Conservation (phyloP, 2,888 invertebrate genomes). For the Pandemis corylana region DNA sequence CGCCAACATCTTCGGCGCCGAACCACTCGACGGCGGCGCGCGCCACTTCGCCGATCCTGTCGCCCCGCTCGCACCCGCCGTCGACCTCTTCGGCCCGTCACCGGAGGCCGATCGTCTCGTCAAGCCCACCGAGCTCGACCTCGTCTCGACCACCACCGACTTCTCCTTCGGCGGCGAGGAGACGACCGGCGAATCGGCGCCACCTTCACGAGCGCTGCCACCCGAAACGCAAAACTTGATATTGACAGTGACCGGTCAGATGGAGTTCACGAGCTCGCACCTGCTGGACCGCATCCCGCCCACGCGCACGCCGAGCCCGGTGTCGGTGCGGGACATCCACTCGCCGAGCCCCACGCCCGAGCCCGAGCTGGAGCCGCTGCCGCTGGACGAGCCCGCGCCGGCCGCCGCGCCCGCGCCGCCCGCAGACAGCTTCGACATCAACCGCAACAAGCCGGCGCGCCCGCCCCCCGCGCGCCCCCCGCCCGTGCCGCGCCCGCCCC, state of each 20-base stretch:
- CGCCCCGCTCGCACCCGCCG: constrained; percentile 45
- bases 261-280: constrained; percentile 95
- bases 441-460: constrained; percentile 26
- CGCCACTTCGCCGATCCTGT: constrained; percentile 64
- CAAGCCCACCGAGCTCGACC: constrained; percentile 75
- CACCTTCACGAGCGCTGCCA: constrained; percentile 86
- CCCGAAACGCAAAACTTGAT: constrained; percentile 94
- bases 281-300: constrained; percentile 92
- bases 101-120: constrained; percentile 54
- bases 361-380: constrained; percentile 64
- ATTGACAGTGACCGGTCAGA: constrained; percentile 93
- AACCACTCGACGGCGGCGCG: constrained; percentile 67
- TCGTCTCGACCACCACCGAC: constrained; percentile 65
- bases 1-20: constrained; percentile 73
- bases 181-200: constrained; percentile 57
- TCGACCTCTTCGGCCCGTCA: constrained; percentile 33
- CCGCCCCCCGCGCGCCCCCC: constrained; percentile 54
- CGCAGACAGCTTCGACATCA: constrained; percentile 47
- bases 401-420: constrained; percentile 59
- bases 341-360: constrained; percentile 93
- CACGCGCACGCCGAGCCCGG: constrained; percentile 94
- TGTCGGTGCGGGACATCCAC: constrained; percentile 91
- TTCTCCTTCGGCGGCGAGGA: constrained; percentile 55
- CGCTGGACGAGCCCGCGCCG: constrained; percentile 60
- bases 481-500: constrained; percentile 66